Evolutionary conservation across 53 echinoderm and acorn worm species (phyloP).

Genomic region (Zoroaster sp.): DNA sequence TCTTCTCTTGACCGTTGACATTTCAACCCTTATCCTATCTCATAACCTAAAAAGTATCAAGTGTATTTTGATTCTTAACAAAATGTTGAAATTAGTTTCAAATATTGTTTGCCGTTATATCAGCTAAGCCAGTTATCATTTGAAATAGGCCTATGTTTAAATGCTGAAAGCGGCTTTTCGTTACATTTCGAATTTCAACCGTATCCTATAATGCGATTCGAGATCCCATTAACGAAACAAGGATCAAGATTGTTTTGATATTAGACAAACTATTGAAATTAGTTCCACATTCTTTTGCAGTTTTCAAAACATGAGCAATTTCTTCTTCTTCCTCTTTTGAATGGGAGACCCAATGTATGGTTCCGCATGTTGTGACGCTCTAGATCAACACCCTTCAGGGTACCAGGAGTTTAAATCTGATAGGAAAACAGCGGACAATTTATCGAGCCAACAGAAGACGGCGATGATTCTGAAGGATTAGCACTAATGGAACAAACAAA

Average conservation of each 20-base stretch:
- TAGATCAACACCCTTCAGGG: not conserved
- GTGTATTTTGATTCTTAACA: no score
- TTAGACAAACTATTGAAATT: not conserved
- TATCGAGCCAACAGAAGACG: not conserved
- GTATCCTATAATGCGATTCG: no score
- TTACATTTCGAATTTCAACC: no score
- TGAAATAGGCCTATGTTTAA: no score
- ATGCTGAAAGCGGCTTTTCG: no score
- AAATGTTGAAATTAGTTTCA: no score
- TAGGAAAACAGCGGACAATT: constrained; percentile 1
- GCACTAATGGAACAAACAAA: constrained; percentile 39
- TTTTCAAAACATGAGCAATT: not conserved
- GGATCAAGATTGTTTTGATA: not conserved
- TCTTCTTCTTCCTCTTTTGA: not conserved
- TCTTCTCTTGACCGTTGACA: no score
- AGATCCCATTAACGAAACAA: no score
- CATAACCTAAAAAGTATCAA: no score
- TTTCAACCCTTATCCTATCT: no score
- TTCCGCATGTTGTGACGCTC: not conserved
- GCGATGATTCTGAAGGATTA: not conserved
- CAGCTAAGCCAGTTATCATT: no score
- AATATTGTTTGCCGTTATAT: no score
- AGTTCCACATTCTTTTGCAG: not conserved
- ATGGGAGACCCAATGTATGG: not conserved
- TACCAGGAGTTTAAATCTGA: not conserved